Base-by-base conservation (phyloP, 2,113 vertebrate genomes). In the Cyrtonyx montezumae region DNA sequence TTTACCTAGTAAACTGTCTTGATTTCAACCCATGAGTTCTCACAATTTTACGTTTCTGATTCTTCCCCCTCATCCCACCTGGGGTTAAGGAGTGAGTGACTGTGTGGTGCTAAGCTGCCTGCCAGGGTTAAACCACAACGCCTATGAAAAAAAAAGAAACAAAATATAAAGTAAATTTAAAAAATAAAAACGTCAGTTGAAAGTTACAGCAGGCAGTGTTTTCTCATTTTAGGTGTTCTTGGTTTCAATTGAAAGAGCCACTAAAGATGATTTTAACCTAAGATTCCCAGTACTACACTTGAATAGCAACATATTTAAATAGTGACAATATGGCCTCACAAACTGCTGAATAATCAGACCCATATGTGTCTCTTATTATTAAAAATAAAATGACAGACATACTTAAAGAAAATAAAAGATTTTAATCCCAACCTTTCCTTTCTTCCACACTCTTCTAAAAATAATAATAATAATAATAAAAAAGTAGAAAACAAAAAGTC, bases 401-500 rank as follows among this genome's bases (percentile, higher is more conserved):
- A 62, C 4, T 61, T 30, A 14, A 75, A 55, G 5, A 66, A 58
- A 65, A 61, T 0, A 4, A 1, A 7, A 4, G 0, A 23, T 8
- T 32, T 86, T 7, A 73, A 88, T 32, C 3, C 3, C 11, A 75
- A 18, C 0, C 1, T 1, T 78, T 84, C 62, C 73, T 15, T 26
- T 81, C 25, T 87, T 71, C 25, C 9, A 3, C 8, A 40, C 4
- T 78, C n/a, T 69, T 8, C 2, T 40, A 26, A 37, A 62, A 12
- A n/a, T 18, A 59, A 8, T 3, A 7, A 8, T 3, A 80, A 26
- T 5, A 2, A 26, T 37, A 58, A 42, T 1, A 36, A 26, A 63
- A 49, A 2, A 25, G 9, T 22, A 75, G 15, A 89, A 84, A 95
- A 80, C 59, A 79, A 88, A 92, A 93, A 43, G 63, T 85, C 53